These are phyloP conservation scores for Tiliqua scincoides DNA, from an alignment of 2,113 vertebrate species.

Conservation along the genomic window DNA sequence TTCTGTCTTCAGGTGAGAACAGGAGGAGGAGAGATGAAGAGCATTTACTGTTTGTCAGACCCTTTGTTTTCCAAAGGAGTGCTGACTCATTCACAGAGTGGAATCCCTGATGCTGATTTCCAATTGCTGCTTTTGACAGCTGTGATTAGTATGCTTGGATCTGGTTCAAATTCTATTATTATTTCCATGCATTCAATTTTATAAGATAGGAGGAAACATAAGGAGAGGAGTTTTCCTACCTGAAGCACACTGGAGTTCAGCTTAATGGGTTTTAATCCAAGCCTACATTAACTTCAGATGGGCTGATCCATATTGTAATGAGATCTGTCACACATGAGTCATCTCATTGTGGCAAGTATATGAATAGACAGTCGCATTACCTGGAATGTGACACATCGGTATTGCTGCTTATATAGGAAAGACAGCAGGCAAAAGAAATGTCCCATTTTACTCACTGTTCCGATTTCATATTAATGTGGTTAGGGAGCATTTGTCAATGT, in stretches of 20 bases:
- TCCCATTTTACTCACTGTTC: conserved; percentile 51
- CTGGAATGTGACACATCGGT: conserved; percentile 54
- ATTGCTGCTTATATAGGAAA: conserved; percentile 62
- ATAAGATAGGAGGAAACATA: background rate
- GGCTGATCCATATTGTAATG: conserved; percentile 62
- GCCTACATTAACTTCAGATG: conserved; percentile 57
- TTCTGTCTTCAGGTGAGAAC: background rate
- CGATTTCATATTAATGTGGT: conserved; percentile 64
- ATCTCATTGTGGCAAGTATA: conserved; percentile 49
- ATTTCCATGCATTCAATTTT: conserved; percentile 19
- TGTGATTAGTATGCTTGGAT: background rate
- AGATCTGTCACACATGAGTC: conserved; percentile 71
- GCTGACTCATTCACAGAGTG: background rate
- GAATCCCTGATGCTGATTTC: conserved; percentile 4
- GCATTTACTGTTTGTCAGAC: background rate
- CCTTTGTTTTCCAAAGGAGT: conserved; percentile 6
- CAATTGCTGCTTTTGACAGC: conserved; percentile 22
- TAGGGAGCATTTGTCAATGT: conserved; percentile 64
- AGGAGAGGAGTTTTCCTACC: conserved; percentile 41
- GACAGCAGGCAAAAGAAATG: conserved; percentile 60
- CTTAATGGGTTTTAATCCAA: conserved; percentile 61
- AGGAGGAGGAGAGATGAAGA: background rate
- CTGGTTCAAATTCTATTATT: conserved; percentile 19
- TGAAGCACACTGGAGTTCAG: conserved; percentile 17
- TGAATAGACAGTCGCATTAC: conserved; percentile 67